Evolutionary conservation across 2,888 invertebrate genomes (phyloP).

Genomic region (Nebria salina): DNA sequence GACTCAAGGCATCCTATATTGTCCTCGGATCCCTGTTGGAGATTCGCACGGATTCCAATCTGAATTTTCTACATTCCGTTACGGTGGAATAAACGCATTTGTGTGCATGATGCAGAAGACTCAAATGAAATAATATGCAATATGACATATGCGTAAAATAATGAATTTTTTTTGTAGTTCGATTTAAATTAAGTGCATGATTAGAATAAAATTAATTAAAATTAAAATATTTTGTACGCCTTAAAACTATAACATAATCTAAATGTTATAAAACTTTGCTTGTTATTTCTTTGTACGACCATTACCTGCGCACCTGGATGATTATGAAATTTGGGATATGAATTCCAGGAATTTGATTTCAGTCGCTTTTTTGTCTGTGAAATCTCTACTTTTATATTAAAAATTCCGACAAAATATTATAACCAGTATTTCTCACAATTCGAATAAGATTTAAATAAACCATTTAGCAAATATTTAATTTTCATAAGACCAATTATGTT

Average conservation of each 20-base stretch:
- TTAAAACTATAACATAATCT: too few relatives aligned
- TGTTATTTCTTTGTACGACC: background rate
- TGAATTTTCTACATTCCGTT: constrained; percentile 27
- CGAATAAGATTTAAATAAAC: too few relatives aligned
- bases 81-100: constrained; percentile 21
- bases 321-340: background rate
- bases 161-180: too few relatives aligned
- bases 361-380: background rate
- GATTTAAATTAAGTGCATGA: too few relatives aligned
- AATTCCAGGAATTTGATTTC: background rate
- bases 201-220: too few relatives aligned
- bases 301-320: background rate
- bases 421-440: too few relatives aligned
- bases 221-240: too few relatives aligned
- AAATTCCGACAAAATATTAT: background rate
- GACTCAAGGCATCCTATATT: constrained; percentile 12
- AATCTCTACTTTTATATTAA: background rate
- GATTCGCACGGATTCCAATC: constrained; percentile 1
- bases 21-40: background rate
- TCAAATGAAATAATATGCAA: background rate
- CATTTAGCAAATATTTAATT: too few relatives aligned
- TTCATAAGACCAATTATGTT: too few relatives aligned
- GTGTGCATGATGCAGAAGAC: background rate
- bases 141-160: too few relatives aligned
- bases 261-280: background rate